Conservation (phyloP, 2,888 invertebrate species). For the Strigamia transsilvanica region DNA sequence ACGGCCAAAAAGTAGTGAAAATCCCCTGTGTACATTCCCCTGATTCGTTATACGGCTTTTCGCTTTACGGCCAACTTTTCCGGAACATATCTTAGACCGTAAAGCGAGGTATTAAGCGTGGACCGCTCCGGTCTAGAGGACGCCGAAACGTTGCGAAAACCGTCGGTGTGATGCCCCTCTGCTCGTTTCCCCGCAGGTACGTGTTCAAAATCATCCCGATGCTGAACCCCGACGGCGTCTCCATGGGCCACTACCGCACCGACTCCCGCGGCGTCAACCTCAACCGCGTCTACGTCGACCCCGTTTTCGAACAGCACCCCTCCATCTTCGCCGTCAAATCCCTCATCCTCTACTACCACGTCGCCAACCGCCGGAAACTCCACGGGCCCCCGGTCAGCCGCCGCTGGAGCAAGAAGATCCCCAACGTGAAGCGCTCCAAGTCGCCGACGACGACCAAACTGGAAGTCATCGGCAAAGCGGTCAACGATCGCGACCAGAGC, state of each 20-base stretch:
- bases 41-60: too few species aligned
- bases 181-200: constrained; percentile 65
- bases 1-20: too few species aligned
- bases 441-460: not conserved
- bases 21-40: too few species aligned
- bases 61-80: too few species aligned
- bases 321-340: constrained; percentile 85
- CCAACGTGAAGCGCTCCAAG: not conserved
- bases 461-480: not conserved
- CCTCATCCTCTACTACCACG: constrained; percentile 67
- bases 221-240: constrained; percentile 90
- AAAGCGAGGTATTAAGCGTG: too few species aligned
- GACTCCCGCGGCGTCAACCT: constrained; percentile 88
- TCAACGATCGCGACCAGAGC: not conserved
- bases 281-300: constrained; percentile 85
- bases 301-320: constrained; percentile 77
- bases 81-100: too few species aligned
- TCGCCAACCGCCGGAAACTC: constrained; percentile 1
- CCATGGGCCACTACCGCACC: constrained; percentile 83
- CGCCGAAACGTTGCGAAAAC: too few species aligned
- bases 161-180: too few species aligned
- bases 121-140: too few species aligned
- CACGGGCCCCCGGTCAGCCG: too few species aligned
- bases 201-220: constrained; percentile 92
- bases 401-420: not conserved